Evolutionary conservation across 1,140 invertebrate genomes (phyloP).

Genomic region (Cyclargus thomasi): DNA sequence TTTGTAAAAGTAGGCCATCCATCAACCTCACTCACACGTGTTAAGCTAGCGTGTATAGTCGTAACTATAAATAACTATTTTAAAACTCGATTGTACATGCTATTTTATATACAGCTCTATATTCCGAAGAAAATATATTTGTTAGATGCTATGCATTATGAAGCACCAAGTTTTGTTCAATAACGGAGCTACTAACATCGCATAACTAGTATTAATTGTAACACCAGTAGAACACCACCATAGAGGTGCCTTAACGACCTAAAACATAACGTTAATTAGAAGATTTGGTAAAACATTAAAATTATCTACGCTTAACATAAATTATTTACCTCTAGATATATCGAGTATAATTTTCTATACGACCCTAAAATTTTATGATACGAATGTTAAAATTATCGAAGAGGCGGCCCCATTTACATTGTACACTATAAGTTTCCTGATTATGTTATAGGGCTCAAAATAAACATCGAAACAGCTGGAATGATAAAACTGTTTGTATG

Average conservation of each 20-base stretch:
- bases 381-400: conserved; percentile 52
- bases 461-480: neutral
- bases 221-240: neutral
- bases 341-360: conserved; percentile 39
- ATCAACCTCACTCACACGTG: neutral
- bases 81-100: conserved; percentile 8
- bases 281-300: conserved; percentile 62
- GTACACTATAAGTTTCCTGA: conserved; percentile 23
- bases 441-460: neutral
- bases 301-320: conserved; percentile 41
- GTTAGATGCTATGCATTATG: conserved; percentile 9
- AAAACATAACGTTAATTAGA: conserved; percentile 38
- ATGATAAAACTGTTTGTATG: neutral
- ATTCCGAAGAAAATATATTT: conserved; percentile 16
- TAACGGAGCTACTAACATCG: conserved; percentile 13
- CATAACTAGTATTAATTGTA: neutral
- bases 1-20: conserved; percentile 6
- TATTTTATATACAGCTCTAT: conserved; percentile 14
- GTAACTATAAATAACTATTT: neutral
- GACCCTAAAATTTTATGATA: conserved; percentile 33
- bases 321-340: conserved; percentile 2
- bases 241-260: conserved; percentile 18
- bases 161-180: conserved; percentile 18
- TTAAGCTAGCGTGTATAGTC: neutral
- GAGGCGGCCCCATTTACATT: conserved; percentile 67